Base-by-base conservation (phyloP, 2,888 invertebrate genomes). In the Escarpia spicata region DNA sequence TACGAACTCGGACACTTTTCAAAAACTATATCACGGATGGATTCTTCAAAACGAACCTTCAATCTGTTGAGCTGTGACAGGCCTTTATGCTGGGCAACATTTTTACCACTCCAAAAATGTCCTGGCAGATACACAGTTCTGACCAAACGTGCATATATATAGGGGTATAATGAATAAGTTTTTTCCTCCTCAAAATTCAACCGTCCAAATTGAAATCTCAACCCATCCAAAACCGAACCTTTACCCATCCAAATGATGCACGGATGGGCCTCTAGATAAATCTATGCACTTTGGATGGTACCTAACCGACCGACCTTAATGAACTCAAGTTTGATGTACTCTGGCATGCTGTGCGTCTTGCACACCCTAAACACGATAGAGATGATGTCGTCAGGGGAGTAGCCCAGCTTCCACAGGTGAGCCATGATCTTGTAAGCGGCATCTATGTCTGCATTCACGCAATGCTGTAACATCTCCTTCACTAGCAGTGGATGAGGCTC, bases 401-500 rank as follows among this genome's bases (percentile, higher is more conserved):
- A 99, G 0, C 99, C 99, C 94, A 99, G 97, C 95, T 98, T 98
- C 98, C 98, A 99, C 92, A 99, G 97, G 96, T 99, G 98, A 2
- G 98, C 97, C 96, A 99, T 97, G 92, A 98, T 97, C 94, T 98
- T 98, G 96, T 98, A 98, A 0, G 99, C 98, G 94, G 98, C 98
- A 93, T 98, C 98, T 93, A 99, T 98, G 95, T 99, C 98, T 90
- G 98, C 98, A 92, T 97, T 97, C 0, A 97, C 97, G 96, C 99
- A 99, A 95, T 97, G 97, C 94, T 98, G 97, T 92, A 99, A 97
- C 99, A 99, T 99, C 95, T 98, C 98, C 96, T 98, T 98, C 92
- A 99, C 98, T 2, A 99, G 97, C 96, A 99, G 97, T 0, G 99
- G 99, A 97, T 99, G 99, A 0, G 99, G 99, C 96, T 99, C 99